Conservation (phyloP, 2,797 vertebrate species). For the Xenopus petersii region DNA sequence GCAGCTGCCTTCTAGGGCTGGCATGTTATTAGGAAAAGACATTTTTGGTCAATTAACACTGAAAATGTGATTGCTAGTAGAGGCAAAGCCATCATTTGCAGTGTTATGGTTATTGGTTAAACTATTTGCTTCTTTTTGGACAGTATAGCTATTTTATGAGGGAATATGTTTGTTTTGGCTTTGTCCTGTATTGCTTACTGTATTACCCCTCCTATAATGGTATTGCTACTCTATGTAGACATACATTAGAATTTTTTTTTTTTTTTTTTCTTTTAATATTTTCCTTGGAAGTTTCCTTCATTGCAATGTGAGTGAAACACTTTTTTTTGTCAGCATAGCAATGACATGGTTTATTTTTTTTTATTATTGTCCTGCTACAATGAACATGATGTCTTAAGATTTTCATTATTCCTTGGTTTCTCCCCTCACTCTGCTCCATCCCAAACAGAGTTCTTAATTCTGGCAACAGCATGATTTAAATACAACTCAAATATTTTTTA, state of each 20-base stretch:
- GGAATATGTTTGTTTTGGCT: slow-evolving; percentile 35
- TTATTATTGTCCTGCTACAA: background rate
- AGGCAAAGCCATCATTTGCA: slow-evolving; percentile 51
- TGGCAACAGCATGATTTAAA: slow-evolving; percentile 55
- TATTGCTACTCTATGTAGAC: background rate
- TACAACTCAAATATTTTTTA: slow-evolving; percentile 53
- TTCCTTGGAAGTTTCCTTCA: slow-evolving; percentile 39
- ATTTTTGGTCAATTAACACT: slow-evolving; percentile 4
- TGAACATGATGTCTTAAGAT: background rate
- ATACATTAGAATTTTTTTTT: background rate
- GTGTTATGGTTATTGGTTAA: slow-evolving; percentile 54
- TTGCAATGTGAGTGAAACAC: slow-evolving; percentile 39
- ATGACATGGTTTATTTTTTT: background rate
- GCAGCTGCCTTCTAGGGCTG: background rate
- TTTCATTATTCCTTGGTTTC: background rate
- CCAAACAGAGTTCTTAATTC: slow-evolving; percentile 28
- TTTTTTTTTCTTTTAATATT: slow-evolving; percentile 15
- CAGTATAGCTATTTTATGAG: slow-evolving; percentile 53
- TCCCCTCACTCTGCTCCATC: background rate
- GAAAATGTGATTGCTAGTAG: slow-evolving; percentile 14
- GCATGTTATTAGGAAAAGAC: background rate
- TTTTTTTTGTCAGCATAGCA: slow-evolving; percentile 49
- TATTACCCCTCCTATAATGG: background rate
- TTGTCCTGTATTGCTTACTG: background rate
- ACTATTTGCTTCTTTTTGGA: slow-evolving; percentile 43